Evolutionary conservation across 2,113 vertebrate species (phyloP), one percentile per base, ranked within the genome.

Genomic region (Daboia siamensis): DNA sequence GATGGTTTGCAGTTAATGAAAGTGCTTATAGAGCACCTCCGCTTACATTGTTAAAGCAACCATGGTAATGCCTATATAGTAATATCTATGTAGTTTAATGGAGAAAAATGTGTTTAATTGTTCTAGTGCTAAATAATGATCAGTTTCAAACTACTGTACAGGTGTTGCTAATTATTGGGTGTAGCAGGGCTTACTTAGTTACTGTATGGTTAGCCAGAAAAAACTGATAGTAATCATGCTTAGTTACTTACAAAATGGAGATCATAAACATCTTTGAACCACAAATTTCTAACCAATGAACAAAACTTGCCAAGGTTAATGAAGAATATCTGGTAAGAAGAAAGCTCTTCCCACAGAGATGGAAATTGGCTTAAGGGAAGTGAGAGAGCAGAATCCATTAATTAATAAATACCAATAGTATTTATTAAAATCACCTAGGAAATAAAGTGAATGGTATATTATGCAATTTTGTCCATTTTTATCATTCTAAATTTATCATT

Each of bases 51-150:
- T 20, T 56, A 56, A 56, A 56, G 55, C 55, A 56, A 20, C 55
- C 55, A 20, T 20, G 12, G 99, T 91, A 99, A 99, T 99, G 98
- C 99, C 99, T 21, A 99, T 99, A 99, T 56, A 99, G 99, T 96
- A 99, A 99, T 24, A 1, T 29, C 10, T 89, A 46, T 39, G 1
- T 44, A 29, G 17, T 51, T 64, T 64, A 48, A 90, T 12, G 57
- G 23, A 64, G 33, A 56, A 48, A 48, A 59, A 46, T 61, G 24
- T 90, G 57, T 48, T 89, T 64, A 61, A 48, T 23, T 26, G 12
- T 64, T 69, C 15, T 52, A 69, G 26, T 10, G 46, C 15, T 46
- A 74, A 51, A 21, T 74, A 69, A 52, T 26, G 12, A n/a, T 26
- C 5, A 20, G 6, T 29, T 23, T 15, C 33, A 46, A 52, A 52